phyloP scores from a whole-genome alignment of 2,113 vertebrate species.

The Psettodes erumei region DNA sequence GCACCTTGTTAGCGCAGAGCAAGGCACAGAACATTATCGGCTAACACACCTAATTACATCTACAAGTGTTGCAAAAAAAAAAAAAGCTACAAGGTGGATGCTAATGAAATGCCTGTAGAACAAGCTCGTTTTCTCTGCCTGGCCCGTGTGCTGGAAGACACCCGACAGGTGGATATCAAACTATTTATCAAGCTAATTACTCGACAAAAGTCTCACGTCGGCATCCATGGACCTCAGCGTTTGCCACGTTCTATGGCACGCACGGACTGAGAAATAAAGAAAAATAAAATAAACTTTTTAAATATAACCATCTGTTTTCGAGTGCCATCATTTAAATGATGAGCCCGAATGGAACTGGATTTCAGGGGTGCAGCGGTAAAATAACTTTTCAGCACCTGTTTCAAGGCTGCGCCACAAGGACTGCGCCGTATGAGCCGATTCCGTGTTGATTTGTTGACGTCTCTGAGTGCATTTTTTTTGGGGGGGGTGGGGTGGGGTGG shows the following conservation, averaged over 20 bases:
- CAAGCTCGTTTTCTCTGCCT: conserved; percentile 27
- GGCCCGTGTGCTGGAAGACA: conserved; percentile 13
- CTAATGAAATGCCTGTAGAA: conserved; percentile 27
- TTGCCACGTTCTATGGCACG: conserved; percentile 7
- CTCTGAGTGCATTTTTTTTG: conserved; percentile 38
- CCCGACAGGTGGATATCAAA: conserved; percentile 30
- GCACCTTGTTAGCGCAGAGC: conserved; percentile 13
- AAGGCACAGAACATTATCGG: background rate
- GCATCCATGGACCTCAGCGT: background rate
- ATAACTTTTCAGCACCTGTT: conserved; percentile 27
- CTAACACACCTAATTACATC: conserved; percentile 24
- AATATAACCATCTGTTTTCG: conserved; percentile 12
- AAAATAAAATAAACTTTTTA: background rate
- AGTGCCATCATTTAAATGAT: conserved; percentile 37
- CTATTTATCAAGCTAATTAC: conserved; percentile 46
- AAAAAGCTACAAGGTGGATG: background rate
- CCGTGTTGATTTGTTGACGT: conserved; percentile 58
- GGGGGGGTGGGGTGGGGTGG: background rate
- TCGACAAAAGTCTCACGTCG: conserved; percentile 22
- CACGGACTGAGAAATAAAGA: background rate
- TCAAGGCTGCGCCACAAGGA: conserved; percentile 42
- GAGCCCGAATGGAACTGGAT: conserved; percentile 21
- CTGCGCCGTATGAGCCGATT: conserved; percentile 28
- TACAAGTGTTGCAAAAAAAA: background rate
- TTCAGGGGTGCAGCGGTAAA: conserved; percentile 35